Evolutionary conservation across 2,888 invertebrate genomes (phyloP), one percentile per base, ranked within the genome.

Genomic region (Glyphotaelius pellucidus): DNA sequence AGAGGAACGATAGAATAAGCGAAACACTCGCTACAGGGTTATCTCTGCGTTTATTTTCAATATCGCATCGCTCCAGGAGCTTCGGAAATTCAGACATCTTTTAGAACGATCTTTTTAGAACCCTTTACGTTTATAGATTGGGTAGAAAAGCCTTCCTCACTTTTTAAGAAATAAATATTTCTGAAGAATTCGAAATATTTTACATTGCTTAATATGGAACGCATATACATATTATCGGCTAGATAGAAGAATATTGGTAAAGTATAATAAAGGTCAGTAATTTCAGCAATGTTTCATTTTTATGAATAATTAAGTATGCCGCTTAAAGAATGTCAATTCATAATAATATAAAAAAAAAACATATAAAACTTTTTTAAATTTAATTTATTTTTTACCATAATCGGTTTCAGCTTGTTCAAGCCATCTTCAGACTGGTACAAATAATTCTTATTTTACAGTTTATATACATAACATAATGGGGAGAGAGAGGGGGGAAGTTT

Each of bases 21-120:
- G 89, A 91, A 91, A 85, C 42, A 89, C 83, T 91, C 83, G 31
- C 35, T 52, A 84, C 84, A 52, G 67, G 47, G 84, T 84, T 84
- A 47, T 90, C 30, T 38, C 67, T 52, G 84, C 90, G 84, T 84
- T 90, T 90, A 90, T 84, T 84, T 84, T 84, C 90, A 84, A 90
- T 90, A 84, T 35, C 84, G 52, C 84, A 90, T 90, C 90, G 35
- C 90, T 67, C 84, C 67, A 35, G 52, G 35, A 83, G 90, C 79
- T 90, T 90, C 84, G 84, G n/a, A 90, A 80, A 86, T 86, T 47
- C 83, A 67, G 67, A 67, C 67, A 67, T 25, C 67, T 67, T 67
- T 67, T 25, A 52, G 30, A 52, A n/a, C 25, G 67, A 67, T 67
- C 67, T 67, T 67, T 88, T 88, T 67, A 88, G 67, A 88, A 52